Percentiles rank a stretch among this genome's conserved stretches.
Evolutionary conservation across 1,140 invertebrate species (phyloP).

Genomic region (Procambarus virginalis): DNA sequence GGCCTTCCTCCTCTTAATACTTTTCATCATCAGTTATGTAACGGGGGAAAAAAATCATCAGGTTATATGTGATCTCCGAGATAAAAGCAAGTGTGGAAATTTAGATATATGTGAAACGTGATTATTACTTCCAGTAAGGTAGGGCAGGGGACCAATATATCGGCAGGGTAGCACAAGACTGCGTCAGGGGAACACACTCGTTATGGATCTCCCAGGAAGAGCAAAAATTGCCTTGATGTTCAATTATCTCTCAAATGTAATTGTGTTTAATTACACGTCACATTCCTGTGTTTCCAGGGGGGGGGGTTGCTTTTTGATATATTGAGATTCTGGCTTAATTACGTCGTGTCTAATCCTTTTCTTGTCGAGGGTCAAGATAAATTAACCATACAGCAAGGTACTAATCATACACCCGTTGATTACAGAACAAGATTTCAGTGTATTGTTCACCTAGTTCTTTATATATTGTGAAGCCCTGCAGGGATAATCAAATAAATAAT

Average conservation of each 20-base stretch:
- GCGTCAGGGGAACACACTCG: background rate
- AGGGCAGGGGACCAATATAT: background rate
- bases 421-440: too few relatives aligned
- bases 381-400: too few relatives aligned
- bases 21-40: background rate
- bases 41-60: background rate
- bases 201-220: background rate
- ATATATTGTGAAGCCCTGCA: too few relatives aligned
- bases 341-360: background rate
- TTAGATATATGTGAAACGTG: background rate
- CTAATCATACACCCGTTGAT: too few relatives aligned
- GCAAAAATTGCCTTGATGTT: background rate
- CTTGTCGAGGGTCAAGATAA: background rate
- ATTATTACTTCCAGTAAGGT: background rate
- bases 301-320: background rate
- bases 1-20: background rate
- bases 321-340: background rate
- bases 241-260: background rate
- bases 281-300: background rate
- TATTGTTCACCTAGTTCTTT: too few relatives aligned
- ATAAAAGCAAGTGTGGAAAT: background rate
- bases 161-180: background rate
- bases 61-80: background rate
- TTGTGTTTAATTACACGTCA: background rate
- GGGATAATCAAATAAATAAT: too few relatives aligned